Evolutionary conservation across 2,797 vertebrate species (phyloP), one percentile per base, ranked within the genome.

Genomic region (Sciurus vulgaris): DNA sequence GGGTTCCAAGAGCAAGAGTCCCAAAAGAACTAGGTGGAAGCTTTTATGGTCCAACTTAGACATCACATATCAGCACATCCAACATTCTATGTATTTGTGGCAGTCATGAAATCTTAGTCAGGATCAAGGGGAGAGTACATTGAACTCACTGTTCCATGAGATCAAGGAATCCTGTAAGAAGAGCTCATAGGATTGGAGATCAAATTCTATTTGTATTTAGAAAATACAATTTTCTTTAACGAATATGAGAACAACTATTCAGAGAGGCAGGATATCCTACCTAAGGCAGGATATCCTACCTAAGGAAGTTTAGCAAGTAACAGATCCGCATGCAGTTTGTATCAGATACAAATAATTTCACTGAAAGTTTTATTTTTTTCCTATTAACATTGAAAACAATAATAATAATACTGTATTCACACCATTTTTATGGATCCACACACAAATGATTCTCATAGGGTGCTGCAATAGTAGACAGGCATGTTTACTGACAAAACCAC

Each of bases 341-440:
- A 88, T 5, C 67, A 44, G 18, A 63, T 35, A 49, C 3, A 89
- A 15, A 51, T 81, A 24, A 61, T 6, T 67, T 92, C 11, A n/a
- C 91, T 18, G 77, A 56, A 61, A 22, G 3, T 35, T 90, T 88
- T 59, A 56, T 30, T 89, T 91, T 91, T 94, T n/a, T 47, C 28
- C 33, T 14, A 26, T 70, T 89, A 56, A 69, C 67, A 35, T 22
- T 63, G 18, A 92, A 11, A 67, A 15, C 38, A 73, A 35, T 47
- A 61, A 72, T 96, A 72, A 35, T 49, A 70, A n/a, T 72, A 18
- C 10, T 70, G 17, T 59, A 14, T 93, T 69, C 28, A 61, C 7
- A 44, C 0, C 44, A 26, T 86, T 70, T 93, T 56, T 3, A 56
- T 38, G 35, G 1, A 92, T 56, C 3, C 6, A 77, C 59, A 7